phyloP scores from a whole-genome alignment of 23 tunicate species.

The Corella eumyota region DNA sequence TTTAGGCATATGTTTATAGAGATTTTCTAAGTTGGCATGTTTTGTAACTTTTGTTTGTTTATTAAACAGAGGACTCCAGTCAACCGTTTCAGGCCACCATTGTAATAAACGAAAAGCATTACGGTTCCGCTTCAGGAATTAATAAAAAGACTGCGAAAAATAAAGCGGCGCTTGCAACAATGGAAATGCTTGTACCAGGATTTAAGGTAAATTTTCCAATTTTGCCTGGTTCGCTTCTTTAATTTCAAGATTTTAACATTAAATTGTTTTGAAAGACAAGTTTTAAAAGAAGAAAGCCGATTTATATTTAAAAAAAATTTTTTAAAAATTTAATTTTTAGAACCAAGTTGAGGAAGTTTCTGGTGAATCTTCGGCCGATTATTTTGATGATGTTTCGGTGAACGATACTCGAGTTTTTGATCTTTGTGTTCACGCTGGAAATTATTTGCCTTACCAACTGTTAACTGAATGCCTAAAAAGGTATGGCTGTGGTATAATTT shows the following conservation, averaged over 20 bases:
- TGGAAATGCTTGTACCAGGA: constrained; percentile 82
- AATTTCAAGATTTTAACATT: not conserved
- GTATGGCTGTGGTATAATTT: constrained; percentile 8
- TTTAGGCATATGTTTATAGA: no score
- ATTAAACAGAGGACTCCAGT: constrained; percentile 21
- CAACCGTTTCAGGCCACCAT: constrained; percentile 53
- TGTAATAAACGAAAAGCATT: constrained; percentile 40
- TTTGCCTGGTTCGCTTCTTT: no score
- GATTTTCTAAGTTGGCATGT: no score
- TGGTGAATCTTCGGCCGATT: constrained; percentile 17
- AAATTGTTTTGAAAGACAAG: no score
- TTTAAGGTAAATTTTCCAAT: constrained; percentile 34
- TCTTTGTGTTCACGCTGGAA: constrained; percentile 66
- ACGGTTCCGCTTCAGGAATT: constrained; percentile 58
- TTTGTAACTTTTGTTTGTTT: no score
- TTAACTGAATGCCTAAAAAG: constrained; percentile 74
- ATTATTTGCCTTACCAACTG: constrained; percentile 50
- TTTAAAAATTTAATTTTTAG: not conserved
- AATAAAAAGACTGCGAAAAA: constrained; percentile 71
- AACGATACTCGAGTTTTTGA: constrained; percentile 68
- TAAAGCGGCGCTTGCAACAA: constrained; percentile 74
- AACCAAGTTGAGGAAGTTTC: constrained; percentile 28
- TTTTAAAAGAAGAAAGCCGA: no score
- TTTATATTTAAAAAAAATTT: no score
- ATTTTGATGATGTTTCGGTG: constrained; percentile 61